Conservation (phyloP, 1,140 invertebrate species). For the Heterodera schachtii region DNA sequence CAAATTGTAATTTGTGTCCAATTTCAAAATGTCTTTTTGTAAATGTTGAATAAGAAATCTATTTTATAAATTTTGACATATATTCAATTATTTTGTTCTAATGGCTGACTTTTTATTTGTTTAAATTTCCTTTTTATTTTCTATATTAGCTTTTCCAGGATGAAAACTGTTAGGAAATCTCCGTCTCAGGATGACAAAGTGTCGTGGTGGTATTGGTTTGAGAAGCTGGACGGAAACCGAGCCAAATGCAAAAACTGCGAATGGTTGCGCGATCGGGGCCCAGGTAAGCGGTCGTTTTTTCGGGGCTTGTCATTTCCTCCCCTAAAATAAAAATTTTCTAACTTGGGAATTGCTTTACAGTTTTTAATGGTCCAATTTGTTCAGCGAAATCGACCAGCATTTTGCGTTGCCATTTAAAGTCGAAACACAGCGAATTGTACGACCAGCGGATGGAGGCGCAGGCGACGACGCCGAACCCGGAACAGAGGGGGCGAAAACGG, state of each 20-base stretch:
- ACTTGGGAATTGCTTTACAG: no score
- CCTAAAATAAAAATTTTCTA: not conserved
- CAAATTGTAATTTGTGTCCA: no score
- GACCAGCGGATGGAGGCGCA: constrained; percentile 9
- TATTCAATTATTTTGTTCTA: no score
- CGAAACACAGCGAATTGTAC: constrained; percentile 11
- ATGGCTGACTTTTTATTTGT: no score
- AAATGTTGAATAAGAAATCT: no score
- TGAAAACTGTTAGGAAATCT: not conserved
- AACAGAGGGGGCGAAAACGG: constrained; percentile 8
- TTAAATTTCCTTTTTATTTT: not conserved
- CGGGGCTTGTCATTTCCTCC: no score
- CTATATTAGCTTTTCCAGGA: not conserved
- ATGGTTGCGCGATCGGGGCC: constrained; percentile 6
- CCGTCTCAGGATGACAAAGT: not conserved
- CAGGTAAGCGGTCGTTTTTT: not conserved
- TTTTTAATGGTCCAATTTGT: not conserved
- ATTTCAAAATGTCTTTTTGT: no score
- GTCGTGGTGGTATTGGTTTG: constrained; percentile 31
- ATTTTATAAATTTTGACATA: no score
- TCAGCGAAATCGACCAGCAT: constrained; percentile 26
- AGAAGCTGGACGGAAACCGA: constrained; percentile 15
- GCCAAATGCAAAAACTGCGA: constrained; percentile 26
- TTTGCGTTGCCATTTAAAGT: constrained; percentile 30
- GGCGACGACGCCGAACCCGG: not conserved